Evolutionary conservation across 2,113 vertebrate genomes (phyloP), one percentile per base, ranked within the genome.

Genomic region (Rhombomys opimus): DNA sequence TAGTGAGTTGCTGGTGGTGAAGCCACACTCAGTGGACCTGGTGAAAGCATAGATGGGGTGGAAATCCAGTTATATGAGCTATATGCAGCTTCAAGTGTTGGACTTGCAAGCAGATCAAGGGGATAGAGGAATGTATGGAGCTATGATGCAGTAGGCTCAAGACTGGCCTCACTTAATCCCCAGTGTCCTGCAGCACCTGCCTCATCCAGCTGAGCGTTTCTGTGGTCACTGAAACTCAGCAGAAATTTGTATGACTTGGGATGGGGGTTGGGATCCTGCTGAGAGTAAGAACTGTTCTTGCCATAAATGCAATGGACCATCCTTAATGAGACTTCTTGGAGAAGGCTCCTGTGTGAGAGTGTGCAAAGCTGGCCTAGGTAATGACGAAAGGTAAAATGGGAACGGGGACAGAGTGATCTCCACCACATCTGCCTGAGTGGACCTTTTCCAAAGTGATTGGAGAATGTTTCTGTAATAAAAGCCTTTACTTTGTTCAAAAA

Each of bases 81-180:
- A 99, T 99, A 99, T 99, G 15, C 99, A 99, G 94, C 99, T 99
- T 2, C 98, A 99, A 0, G 99, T 99, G 50, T 95, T 99, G 96
- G 99, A 99, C 94, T 93, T 99, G 87, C 99, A 46, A 99, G 57
- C 99, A 99, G 99, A 99, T 99, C 97, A 99, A 99, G 92, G 99
- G 99, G 0, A 99, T 99, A 99, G 99, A 99, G 97, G 99, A 99
- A 89, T 22, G n/a, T 99, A 99, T 99, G 99, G 99, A 99, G 87
- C 98, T 99, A 98, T 99, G 98, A 99, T 99, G 98, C 99, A 99
- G 96, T 99, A 99, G 97, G 99, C 99, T 61, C 99, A 99, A 0
- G 99, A 99, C 98, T 46, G 99, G 99, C 98, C 99, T 99, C 89
- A 99, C 99, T 97, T 99, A 98, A 98, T 94, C 25, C 46, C 32